A percentile compares a stretch with the other conserved stretches of the same genome.
Conservation (phyloP, 1,140 invertebrate species). For the Penaeus vannamei region DNA sequence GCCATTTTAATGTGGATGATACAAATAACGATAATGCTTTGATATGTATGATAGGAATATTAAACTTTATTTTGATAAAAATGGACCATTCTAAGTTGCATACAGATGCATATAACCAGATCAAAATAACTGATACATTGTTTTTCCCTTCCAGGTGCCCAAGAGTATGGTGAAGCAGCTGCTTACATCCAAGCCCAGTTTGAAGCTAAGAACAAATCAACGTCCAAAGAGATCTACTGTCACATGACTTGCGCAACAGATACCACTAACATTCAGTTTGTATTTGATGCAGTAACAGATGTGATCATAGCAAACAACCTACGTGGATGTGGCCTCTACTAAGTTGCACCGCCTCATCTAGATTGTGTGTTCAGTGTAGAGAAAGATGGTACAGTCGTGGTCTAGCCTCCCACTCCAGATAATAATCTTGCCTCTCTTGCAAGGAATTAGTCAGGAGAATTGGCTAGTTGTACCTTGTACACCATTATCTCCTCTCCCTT, state of each 20-base stretch:
- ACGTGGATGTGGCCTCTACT: slow-evolving; percentile 97
- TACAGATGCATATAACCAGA: no score
- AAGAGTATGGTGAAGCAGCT: slow-evolving; percentile 98
- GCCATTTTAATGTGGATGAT: no score
- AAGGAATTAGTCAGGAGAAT: slow-evolving; percentile 43
- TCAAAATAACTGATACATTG: no score
- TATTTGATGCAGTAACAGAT: slow-evolving; percentile 99
- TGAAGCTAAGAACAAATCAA: slow-evolving; percentile 99
- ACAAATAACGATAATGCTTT: no score
- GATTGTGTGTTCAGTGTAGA: slow-evolving; percentile 54
- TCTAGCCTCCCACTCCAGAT: slow-evolving; percentile 54
- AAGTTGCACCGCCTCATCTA: slow-evolving; percentile 69
- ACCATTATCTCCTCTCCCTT: slow-evolving; percentile 18
- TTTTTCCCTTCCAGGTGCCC: slow-evolving; percentile 81
- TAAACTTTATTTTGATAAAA: no score
- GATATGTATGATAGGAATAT: no score
- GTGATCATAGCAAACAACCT: slow-evolving; percentile 99
- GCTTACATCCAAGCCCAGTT: slow-evolving; percentile 99
- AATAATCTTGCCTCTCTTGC: slow-evolving; percentile 39
- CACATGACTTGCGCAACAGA: slow-evolving; percentile 99
- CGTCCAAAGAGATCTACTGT: slow-evolving; percentile 99
- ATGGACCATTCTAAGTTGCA: no score
- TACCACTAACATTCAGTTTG: slow-evolving; percentile 94
- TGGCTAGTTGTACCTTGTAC: slow-evolving; percentile 62
- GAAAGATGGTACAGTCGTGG: slow-evolving; percentile 60